phyloP scores from a whole-genome alignment of 1,140 invertebrate species.

The Ctenoplectra terminalis region DNA sequence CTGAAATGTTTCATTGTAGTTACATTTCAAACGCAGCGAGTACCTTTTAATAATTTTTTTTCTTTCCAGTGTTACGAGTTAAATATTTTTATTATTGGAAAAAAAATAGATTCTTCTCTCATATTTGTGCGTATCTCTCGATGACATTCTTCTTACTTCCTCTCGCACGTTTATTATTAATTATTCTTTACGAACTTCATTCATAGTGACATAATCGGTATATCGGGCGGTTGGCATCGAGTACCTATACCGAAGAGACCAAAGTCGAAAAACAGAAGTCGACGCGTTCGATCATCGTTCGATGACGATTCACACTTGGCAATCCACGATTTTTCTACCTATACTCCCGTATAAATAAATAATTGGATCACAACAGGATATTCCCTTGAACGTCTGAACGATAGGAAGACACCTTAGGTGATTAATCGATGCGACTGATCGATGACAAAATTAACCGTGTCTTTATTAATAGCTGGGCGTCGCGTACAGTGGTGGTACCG shows the following conservation, averaged over 20 bases:
- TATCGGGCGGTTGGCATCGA: constrained; percentile 2
- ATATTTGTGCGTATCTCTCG: no score
- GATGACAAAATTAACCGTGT: constrained; percentile 44
- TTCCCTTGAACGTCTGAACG: constrained; percentile 26
- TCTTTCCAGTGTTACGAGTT: no score
- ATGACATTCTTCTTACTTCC: no score
- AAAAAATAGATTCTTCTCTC: no score
- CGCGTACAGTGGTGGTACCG: background rate
- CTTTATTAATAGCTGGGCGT: constrained; percentile 51
- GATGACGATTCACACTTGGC: constrained; percentile 7
- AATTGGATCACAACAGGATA: constrained; percentile 29
- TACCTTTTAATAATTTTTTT: no score
- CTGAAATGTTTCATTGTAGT: no score
- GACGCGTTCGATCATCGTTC: background rate
- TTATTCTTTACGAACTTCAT: no score
- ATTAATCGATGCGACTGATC: constrained; percentile 40
- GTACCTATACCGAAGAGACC: background rate
- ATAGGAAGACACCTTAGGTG: constrained; percentile 13
- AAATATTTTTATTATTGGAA: no score
- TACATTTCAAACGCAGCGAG: no score
- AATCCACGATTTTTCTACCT: background rate
- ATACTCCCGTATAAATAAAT: background rate
- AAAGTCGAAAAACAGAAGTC: constrained; percentile 12
- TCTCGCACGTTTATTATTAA: no score
- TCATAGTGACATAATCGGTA: constrained; percentile 2